phyloP scores from a whole-genome alignment of 2,888 invertebrate species.

The Epirrita christyi region DNA sequence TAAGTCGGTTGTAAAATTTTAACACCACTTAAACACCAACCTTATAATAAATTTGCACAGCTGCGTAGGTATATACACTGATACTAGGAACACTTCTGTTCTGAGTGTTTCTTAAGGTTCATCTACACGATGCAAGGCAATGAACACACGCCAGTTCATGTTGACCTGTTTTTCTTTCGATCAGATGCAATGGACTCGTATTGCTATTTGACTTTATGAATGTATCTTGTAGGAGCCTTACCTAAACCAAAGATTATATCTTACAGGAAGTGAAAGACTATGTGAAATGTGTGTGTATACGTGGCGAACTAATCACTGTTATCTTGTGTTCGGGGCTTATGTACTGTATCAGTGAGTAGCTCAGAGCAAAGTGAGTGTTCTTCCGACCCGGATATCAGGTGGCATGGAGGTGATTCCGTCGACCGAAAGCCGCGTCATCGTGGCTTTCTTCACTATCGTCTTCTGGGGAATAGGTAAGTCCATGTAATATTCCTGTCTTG shows the following conservation, averaged over 20 bases:
- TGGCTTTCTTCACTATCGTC: slow-evolving; percentile 76
- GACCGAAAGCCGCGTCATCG: slow-evolving; percentile 72
- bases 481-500: slow-evolving; percentile 14
- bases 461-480: slow-evolving; percentile 81
- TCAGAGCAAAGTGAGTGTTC: slow-evolving; percentile 40
- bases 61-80: too few species aligned
- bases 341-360: slow-evolving; percentile 30
- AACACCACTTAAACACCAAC: slow-evolving; percentile 37
- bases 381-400: slow-evolving; percentile 55
- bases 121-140: not conserved
- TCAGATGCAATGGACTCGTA: not conserved
- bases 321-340: slow-evolving; percentile 35
- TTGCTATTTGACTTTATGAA: not conserved
- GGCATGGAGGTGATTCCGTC: slow-evolving; percentile 73
- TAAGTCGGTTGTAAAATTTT: slow-evolving; percentile 35
- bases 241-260: slow-evolving; percentile 24
- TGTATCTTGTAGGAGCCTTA: not conserved
- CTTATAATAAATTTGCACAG: slow-evolving; percentile 4
- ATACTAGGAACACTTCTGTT: too few species aligned
- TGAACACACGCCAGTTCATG: not conserved
- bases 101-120: too few species aligned
- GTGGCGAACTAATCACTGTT: slow-evolving; percentile 60
- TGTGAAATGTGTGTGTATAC: slow-evolving; percentile 60
- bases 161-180: not conserved
- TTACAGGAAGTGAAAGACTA: slow-evolving; percentile 54